A percentile compares a stretch with the other conserved stretches of the same genome.
These are phyloP conservation scores for Frieseomelitta varia DNA, from an alignment of 1,140 invertebrate genomes.

Conservation along the genomic window DNA sequence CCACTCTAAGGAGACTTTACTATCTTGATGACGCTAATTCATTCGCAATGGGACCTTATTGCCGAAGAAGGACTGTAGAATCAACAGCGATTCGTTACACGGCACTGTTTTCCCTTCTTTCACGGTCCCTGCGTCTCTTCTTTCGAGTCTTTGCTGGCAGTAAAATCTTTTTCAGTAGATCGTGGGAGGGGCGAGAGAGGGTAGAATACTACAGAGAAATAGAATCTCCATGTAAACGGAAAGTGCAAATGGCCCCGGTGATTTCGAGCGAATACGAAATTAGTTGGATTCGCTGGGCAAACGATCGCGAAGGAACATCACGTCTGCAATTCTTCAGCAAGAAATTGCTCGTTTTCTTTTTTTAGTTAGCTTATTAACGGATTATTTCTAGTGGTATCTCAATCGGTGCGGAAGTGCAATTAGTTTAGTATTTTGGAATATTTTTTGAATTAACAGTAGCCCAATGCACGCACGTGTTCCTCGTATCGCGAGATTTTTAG, in stretches of 20 bases:
- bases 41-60: slow-evolving; percentile 51
- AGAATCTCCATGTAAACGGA: not conserved
- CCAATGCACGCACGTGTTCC: too few species aligned
- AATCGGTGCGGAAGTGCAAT: not conserved
- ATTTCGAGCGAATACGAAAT: slow-evolving; percentile 16
- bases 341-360: too few species aligned
- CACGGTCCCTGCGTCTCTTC: too few species aligned
- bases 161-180: not conserved
- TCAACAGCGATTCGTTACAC: slow-evolving; percentile 32
- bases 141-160: too few species aligned
- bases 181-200: too few species aligned
- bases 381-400: not conserved
- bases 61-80: slow-evolving; percentile 7
- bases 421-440: too few species aligned
- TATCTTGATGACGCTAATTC: slow-evolving; percentile 56
- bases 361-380: too few species aligned
- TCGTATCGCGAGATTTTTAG: too few species aligned
- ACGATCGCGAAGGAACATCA: slow-evolving; percentile 1
- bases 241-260: not conserved
- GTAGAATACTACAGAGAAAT: not conserved
- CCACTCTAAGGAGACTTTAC: slow-evolving; percentile 51
- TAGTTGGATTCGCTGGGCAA: not conserved
- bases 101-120: not conserved
- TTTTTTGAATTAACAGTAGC: too few species aligned
- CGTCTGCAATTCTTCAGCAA: not conserved